These are phyloP conservation scores for Clinocottus analis DNA, from an alignment of 2,113 vertebrate species.

Conservation along the genomic window DNA sequence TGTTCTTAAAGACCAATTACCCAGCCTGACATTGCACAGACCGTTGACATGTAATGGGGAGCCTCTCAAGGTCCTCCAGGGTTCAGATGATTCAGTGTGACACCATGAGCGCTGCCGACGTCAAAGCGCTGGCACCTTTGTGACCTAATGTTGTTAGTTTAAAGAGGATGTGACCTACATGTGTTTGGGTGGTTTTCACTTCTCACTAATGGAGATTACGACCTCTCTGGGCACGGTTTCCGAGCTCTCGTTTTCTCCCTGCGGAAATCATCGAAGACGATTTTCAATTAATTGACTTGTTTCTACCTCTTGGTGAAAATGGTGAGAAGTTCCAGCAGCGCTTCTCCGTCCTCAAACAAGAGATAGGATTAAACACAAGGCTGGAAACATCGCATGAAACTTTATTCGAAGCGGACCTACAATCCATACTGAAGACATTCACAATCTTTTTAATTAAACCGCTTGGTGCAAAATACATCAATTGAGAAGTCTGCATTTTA, in stretches of 20 bases:
- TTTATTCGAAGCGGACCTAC: not conserved
- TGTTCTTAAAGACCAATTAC: constrained; percentile 65
- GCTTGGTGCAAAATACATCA: no score
- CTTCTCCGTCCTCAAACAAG: not conserved
- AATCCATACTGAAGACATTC: not conserved
- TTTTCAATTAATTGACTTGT: not conserved
- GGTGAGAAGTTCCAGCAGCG: not conserved
- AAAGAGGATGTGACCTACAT: not conserved
- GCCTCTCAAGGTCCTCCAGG: constrained; percentile 5
- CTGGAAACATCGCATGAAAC: not conserved
- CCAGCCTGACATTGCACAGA: constrained; percentile 42
- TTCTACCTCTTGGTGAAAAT: not conserved
- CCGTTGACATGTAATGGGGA: constrained; percentile 46
- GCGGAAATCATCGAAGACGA: not conserved
- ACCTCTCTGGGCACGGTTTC: not conserved
- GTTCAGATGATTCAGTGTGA: constrained; percentile 10
- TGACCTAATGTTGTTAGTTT: constrained; percentile 29
- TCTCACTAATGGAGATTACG: not conserved
- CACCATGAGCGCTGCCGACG: not conserved
- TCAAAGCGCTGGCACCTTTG: constrained; percentile 1
- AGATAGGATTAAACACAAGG: not conserved
- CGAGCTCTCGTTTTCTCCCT: not conserved
- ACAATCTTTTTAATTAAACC: constrained; percentile 1
- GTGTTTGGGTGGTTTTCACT: not conserved
- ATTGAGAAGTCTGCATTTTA: not conserved